A percentile compares a stretch with the other conserved stretches of the same genome.
phyloP scores from a whole-genome alignment of 2,888 invertebrate genomes.

The Leptinotarsa rubiginosa region DNA sequence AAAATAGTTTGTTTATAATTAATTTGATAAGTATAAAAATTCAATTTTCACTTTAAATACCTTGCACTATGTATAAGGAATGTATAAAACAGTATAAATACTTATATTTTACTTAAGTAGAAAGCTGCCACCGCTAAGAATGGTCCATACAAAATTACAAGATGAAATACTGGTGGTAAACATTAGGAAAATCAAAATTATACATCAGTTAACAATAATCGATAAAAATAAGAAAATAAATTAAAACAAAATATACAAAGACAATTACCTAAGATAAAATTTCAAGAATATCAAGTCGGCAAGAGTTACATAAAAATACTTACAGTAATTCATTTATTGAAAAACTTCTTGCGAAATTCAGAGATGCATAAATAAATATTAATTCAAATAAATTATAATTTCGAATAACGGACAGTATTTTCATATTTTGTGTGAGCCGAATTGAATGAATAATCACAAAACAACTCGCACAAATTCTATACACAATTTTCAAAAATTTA shows the following conservation, averaged over 20 bases:
- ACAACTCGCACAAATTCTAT: background rate
- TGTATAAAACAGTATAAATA: constrained; percentile 11
- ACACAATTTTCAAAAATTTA: background rate
- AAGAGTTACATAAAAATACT: constrained; percentile 14
- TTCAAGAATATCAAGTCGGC: constrained; percentile 8
- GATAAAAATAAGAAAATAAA: background rate
- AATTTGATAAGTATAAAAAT: background rate
- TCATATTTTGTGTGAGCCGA: background rate
- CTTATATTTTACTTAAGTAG: background rate
- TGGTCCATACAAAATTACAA: constrained; percentile 13
- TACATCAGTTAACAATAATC: background rate
- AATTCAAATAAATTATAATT: no score
- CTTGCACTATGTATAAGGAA: background rate
- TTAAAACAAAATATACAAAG: constrained; percentile 4
- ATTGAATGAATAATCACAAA: background rate
- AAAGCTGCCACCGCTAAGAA: constrained; percentile 14
- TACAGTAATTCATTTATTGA: background rate
- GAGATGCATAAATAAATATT: background rate
- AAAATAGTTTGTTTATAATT: no score
- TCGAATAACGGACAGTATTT: no score
- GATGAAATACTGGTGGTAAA: constrained; percentile 4
- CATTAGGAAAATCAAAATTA: background rate
- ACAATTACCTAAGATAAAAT: background rate
- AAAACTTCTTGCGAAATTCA: background rate
- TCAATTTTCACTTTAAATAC: background rate